Evolutionary conservation across 2,888 invertebrate genomes (phyloP).

Genomic region (Lypha dubia): DNA sequence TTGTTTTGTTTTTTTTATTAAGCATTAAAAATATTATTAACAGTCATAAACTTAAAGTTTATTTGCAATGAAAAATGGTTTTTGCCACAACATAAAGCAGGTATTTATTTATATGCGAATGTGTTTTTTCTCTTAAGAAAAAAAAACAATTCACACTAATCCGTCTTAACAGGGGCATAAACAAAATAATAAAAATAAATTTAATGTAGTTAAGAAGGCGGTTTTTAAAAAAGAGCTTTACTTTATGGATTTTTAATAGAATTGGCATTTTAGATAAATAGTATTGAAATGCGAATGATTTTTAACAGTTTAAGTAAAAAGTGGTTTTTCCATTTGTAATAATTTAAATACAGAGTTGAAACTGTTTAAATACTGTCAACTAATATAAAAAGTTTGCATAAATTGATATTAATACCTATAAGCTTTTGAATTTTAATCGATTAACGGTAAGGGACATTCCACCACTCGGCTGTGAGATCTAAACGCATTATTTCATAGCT

Average conservation of each 20-base stretch:
- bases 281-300: not conserved
- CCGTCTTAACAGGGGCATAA: slow-evolving; percentile 51
- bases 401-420: too few relatives aligned
- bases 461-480: too few relatives aligned
- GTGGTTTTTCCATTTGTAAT: slow-evolving; percentile 15
- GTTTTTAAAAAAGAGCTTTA: slow-evolving; percentile 5
- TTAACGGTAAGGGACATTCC: too few relatives aligned
- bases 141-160: slow-evolving; percentile 29
- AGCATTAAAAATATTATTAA: slow-evolving; percentile 59
- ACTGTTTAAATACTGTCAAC: not conserved
- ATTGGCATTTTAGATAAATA: slow-evolving; percentile 14
- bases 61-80: slow-evolving; percentile 60
- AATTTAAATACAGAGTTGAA: not conserved
- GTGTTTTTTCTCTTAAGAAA: slow-evolving; percentile 4
- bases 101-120: slow-evolving; percentile 57
- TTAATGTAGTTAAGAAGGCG: slow-evolving; percentile 16
- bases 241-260: slow-evolving; percentile 45
- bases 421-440: too few relatives aligned
- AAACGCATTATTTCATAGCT: too few relatives aligned
- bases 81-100: slow-evolving; percentile 45
- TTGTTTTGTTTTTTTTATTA: slow-evolving; percentile 34
- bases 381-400: not conserved
- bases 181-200: slow-evolving; percentile 21
- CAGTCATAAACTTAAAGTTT: slow-evolving; percentile 60
- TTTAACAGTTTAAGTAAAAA: slow-evolving; percentile 7